phyloP scores from a whole-genome alignment of 2,888 invertebrate species.

The Eilema sororculum region DNA sequence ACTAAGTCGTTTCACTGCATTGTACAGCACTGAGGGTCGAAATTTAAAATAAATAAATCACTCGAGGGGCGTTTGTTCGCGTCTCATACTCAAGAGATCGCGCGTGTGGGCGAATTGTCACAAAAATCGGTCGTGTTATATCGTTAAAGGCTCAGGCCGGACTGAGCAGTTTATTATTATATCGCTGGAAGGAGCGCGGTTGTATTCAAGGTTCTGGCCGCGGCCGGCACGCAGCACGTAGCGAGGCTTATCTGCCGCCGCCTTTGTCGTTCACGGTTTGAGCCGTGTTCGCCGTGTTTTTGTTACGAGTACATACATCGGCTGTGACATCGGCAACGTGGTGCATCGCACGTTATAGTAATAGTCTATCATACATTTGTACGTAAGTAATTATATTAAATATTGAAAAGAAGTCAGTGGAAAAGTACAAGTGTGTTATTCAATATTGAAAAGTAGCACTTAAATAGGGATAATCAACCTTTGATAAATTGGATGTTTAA shows the following conservation, averaged over 20 bases:
- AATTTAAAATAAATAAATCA: conserved; percentile 32
- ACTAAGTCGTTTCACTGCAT: conserved; percentile 71
- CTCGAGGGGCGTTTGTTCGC: conserved; percentile 52
- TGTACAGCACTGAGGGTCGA: conserved; percentile 49
- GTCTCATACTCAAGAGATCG: conserved; percentile 57
- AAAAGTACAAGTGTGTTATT: no score
- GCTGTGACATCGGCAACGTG: neutral
- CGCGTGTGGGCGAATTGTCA: conserved; percentile 58
- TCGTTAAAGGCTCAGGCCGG: conserved; percentile 80
- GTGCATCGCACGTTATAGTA: conserved; percentile 20
- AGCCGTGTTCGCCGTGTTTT: conserved; percentile 21
- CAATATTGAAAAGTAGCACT: neutral
- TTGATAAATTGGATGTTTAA: neutral
- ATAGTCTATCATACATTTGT: neutral
- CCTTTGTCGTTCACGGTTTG: conserved; percentile 72
- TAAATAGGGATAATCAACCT: neutral
- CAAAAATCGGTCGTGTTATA: conserved; percentile 77
- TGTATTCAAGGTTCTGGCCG: conserved; percentile 80
- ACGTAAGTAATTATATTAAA: neutral
- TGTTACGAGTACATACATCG: conserved; percentile 9
- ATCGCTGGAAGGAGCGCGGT: conserved; percentile 80
- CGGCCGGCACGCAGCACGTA: conserved; percentile 73
- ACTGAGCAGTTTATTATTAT: conserved; percentile 84
- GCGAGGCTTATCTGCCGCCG: conserved; percentile 77
- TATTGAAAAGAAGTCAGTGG: no score